phyloP scores from a whole-genome alignment of 2,113 vertebrate species.

The Microtus richardsoni region DNA sequence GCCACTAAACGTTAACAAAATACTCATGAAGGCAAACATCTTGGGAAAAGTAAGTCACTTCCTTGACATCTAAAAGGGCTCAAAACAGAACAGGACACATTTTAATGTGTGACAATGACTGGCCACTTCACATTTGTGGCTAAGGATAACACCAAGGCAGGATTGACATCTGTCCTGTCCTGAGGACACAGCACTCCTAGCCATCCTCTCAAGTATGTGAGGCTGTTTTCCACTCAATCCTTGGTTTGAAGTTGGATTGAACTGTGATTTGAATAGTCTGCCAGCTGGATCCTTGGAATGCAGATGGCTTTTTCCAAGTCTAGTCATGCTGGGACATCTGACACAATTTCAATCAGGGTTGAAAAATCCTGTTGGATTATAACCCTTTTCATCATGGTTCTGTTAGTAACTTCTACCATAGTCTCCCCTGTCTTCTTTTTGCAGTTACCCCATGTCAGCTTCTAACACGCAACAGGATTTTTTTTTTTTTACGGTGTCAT shows the following conservation, averaged over 20 bases:
- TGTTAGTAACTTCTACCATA: background rate
- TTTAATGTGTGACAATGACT: background rate
- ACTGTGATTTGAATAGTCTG: background rate
- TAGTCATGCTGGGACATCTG: background rate
- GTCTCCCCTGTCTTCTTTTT: background rate
- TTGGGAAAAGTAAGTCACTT: background rate
- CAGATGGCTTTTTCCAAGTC: background rate
- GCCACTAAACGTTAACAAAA: background rate
- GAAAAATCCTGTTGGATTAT: background rate
- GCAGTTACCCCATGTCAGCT: background rate
- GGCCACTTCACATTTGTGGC: background rate
- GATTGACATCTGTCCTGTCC: background rate
- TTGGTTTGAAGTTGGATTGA: slow-evolving; percentile 24
- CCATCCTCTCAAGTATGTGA: background rate
- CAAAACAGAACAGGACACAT: background rate
- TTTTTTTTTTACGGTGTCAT: background rate
- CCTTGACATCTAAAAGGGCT: background rate
- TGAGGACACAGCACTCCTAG: background rate
- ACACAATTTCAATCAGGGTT: background rate
- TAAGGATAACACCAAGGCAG: background rate
- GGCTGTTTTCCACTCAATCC: background rate
- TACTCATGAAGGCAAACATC: background rate
- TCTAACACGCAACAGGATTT: background rate
- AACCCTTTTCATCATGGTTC: background rate
- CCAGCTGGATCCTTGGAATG: background rate